A percentile compares a stretch with the other conserved stretches of the same genome.
Conservation (phyloP, 64 coral and sea anemone genomes). For the Actinia tenebrosa region DNA sequence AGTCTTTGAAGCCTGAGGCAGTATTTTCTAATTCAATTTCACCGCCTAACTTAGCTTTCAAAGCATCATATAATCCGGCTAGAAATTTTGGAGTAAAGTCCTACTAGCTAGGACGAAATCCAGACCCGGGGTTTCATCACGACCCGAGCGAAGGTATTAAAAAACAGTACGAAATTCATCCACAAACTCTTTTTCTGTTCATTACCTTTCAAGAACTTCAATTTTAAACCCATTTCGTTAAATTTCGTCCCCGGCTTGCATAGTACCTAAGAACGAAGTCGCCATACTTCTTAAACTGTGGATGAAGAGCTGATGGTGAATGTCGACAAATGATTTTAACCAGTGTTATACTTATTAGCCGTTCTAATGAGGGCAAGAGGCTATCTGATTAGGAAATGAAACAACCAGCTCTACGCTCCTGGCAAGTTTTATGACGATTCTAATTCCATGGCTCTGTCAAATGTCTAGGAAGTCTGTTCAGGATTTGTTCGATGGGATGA, state of each 20-base stretch:
- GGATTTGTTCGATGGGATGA: neutral
- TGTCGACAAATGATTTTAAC: constrained; percentile 23
- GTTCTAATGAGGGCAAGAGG: neutral
- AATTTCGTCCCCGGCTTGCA: neutral
- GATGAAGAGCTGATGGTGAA: neutral
- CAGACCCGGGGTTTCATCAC: neutral
- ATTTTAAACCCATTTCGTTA: neutral
- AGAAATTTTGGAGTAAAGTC: neutral
- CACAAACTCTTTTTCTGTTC: neutral
- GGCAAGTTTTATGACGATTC: neutral
- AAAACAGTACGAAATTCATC: neutral
- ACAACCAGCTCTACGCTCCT: neutral
- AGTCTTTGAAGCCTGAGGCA: neutral
- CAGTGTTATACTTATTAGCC: neutral
- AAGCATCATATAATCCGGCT: neutral
- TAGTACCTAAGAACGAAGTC: neutral
- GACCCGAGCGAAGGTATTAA: neutral
- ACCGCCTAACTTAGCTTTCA: neutral
- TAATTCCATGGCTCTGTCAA: constrained; percentile 7
- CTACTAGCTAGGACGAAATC: neutral
- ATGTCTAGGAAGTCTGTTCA: constrained; percentile 5
- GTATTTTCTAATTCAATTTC: neutral
- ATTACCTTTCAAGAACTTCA: neutral
- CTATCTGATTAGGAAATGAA: constrained; percentile 10
- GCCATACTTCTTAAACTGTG: neutral